phyloP scores from a whole-genome alignment of 2,113 vertebrate species.

The Noturus placidus region DNA sequence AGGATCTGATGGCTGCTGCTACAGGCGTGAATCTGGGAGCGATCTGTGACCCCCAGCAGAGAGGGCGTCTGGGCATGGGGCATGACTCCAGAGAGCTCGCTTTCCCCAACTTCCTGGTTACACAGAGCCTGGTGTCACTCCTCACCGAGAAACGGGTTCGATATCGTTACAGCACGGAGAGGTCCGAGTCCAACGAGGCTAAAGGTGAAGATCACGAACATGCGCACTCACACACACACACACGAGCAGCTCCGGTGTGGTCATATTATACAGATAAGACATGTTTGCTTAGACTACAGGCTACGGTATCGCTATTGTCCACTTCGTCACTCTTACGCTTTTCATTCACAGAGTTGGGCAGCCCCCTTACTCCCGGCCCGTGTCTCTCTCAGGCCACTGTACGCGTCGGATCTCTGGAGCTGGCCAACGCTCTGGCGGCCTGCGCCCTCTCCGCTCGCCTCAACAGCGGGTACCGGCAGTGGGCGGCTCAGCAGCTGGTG shows the following conservation, averaged over 20 bases:
- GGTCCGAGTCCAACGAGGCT: constrained; percentile 57
- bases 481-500: constrained; percentile 77
- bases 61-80: constrained; percentile 53
- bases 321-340: background rate
- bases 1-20: constrained; percentile 78
- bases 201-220: constrained; percentile 58
- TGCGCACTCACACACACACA: background rate
- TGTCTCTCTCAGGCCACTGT: constrained; percentile 59
- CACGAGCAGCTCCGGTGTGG: background rate
- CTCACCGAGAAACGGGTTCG: constrained; percentile 73
- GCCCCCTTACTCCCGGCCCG: constrained; percentile 50
- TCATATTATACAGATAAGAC: background rate
- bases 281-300: background rate
- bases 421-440: constrained; percentile 78
- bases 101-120: constrained; percentile 73
- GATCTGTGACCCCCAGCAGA: constrained; percentile 68
- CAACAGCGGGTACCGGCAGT: constrained; percentile 72
- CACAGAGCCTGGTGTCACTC: constrained; percentile 76
- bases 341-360: constrained; percentile 64
- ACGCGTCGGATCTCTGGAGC: constrained; percentile 74
- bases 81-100: constrained; percentile 62
- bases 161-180: constrained; percentile 63
- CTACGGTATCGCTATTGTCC: background rate
- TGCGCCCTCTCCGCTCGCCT: constrained; percentile 75
- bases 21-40: constrained; percentile 70